Percentiles rank a stretch among this genome's conserved stretches.
These are phyloP conservation scores for Procambarus clarkii DNA, from an alignment of 1,140 invertebrate genomes.

Conservation along the genomic window DNA sequence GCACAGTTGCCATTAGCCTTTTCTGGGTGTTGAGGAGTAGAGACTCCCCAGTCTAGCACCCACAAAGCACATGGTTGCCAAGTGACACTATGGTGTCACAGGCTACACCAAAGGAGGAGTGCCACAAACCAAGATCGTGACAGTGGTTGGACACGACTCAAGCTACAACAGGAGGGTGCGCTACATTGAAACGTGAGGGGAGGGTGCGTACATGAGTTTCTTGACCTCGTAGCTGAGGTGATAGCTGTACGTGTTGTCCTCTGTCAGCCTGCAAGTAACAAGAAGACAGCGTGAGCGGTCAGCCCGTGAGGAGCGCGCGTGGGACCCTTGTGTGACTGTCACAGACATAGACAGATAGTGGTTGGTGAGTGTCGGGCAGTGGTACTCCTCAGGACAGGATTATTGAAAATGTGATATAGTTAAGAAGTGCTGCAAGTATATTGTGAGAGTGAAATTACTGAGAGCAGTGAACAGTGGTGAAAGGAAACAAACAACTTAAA, in stretches of 20 bases:
- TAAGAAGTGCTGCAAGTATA: constrained; percentile 32
- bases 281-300: constrained; percentile 71
- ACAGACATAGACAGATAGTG: constrained; percentile 47
- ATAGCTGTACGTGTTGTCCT: constrained; percentile 85
- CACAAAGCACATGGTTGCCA: background rate
- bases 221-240: constrained; percentile 99
- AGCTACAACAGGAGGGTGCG: constrained; percentile 59
- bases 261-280: constrained; percentile 81
- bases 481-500: background rate
- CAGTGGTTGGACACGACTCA: constrained; percentile 41
- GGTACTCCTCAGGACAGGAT: constrained; percentile 44
- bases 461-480: constrained; percentile 15
- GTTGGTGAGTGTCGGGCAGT: constrained; percentile 42
- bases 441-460: constrained; percentile 28
- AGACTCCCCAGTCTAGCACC: constrained; percentile 16
- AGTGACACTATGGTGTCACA: constrained; percentile 11
- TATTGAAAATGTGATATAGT: constrained; percentile 41
- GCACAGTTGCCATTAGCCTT: constrained; percentile 14
- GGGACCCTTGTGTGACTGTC: constrained; percentile 22
- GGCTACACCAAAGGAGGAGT: constrained; percentile 22
- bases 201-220: constrained; percentile 97
- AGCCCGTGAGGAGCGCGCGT: constrained; percentile 48
- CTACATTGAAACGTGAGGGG: constrained; percentile 66
- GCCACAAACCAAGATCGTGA: constrained; percentile 33
- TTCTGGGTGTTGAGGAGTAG: constrained; percentile 10